A percentile compares a stretch with the other conserved stretches of the same genome.
These are phyloP conservation scores for Temnothorax longispinosus DNA, from an alignment of 1,140 invertebrate species.

Conservation along the genomic window DNA sequence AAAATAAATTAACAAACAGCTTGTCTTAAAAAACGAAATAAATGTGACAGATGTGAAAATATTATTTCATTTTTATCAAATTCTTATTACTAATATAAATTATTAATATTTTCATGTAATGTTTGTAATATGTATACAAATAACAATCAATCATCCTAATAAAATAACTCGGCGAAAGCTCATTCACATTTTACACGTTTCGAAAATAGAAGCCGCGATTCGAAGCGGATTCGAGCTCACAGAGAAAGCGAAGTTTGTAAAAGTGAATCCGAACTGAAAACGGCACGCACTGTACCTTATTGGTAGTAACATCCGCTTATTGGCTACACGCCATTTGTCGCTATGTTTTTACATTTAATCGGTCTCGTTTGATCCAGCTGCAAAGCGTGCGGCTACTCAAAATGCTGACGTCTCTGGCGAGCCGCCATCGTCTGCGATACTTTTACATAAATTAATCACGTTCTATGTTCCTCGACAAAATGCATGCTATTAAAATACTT, in stretches of 20 bases:
- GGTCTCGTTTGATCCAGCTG: slow-evolving; percentile 15
- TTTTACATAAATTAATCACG: slow-evolving; percentile 28
- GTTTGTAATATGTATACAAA: not conserved
- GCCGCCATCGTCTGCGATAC: not conserved
- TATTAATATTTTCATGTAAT: not conserved
- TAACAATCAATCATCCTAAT: not conserved
- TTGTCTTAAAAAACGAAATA: not conserved
- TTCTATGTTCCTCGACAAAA: slow-evolving; percentile 14
- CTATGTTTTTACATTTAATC: slow-evolving; percentile 45
- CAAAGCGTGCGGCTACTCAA: slow-evolving; percentile 27
- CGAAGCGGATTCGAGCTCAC: slow-evolving; percentile 5
- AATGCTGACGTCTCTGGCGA: slow-evolving; percentile 32
- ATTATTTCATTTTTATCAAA: not conserved
- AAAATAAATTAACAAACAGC: not conserved
- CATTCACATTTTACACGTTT: not conserved
- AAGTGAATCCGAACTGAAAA: slow-evolving; percentile 57
- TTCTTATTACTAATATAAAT: not conserved
- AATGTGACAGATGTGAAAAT: not conserved
- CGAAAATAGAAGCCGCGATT: not conserved
- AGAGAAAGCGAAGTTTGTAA: slow-evolving; percentile 71
- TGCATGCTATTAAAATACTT: slow-evolving; percentile 23
- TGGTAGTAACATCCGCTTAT: slow-evolving; percentile 8
- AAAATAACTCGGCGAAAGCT: not conserved
- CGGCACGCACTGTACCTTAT: slow-evolving; percentile 30
- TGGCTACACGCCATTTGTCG: slow-evolving; percentile 30